phyloP scores from a whole-genome alignment of 2,113 vertebrate genomes.

The Heliornis fulica region DNA sequence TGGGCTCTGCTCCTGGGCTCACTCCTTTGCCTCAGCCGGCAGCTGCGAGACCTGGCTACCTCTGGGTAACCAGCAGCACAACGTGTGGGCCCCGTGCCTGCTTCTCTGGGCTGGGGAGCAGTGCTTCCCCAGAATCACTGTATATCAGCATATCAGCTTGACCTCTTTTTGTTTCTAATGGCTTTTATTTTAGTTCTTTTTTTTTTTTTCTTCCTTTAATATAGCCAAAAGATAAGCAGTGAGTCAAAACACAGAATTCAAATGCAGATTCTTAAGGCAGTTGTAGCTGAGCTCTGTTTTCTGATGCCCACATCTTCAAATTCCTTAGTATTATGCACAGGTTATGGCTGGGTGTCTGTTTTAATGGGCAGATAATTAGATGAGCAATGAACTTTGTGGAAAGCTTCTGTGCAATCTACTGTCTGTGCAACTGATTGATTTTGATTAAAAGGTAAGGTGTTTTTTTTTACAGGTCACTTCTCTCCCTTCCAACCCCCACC shows the following conservation, averaged over 20 bases:
- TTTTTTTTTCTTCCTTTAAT: background rate
- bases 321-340: background rate
- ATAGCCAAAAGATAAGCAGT: background rate
- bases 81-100: rapidly evolving
- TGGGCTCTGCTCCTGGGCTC: background rate
- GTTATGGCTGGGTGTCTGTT: background rate
- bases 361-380: constrained; percentile 8
- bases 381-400: background rate
- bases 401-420: background rate
- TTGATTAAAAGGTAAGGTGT: constrained; percentile 11
- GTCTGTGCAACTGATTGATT: background rate
- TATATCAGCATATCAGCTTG: background rate
- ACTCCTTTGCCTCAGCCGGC: background rate
- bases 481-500: background rate
- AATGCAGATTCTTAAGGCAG: background rate
- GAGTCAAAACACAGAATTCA: background rate
- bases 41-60: background rate
- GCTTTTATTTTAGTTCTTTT: background rate
- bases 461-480: background rate
- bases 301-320: background rate
- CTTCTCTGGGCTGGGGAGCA: background rate
- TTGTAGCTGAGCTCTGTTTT: background rate
- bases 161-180: background rate
- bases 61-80: background rate
- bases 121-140: background rate